Evolutionary conservation across 1,140 invertebrate species (phyloP).

Genomic region (Octopus sinensis): DNA sequence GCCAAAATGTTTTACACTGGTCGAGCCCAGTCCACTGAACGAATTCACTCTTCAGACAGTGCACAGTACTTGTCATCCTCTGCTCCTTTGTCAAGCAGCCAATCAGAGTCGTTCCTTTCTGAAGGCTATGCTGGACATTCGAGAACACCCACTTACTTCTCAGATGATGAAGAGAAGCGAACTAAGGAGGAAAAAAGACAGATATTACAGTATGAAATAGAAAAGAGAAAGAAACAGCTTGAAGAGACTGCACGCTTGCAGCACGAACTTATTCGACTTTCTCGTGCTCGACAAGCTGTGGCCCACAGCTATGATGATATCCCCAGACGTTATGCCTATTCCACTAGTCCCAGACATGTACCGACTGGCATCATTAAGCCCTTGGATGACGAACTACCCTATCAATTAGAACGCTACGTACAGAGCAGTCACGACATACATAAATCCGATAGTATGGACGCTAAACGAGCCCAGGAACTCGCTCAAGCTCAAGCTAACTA

Average conservation of each 20-base stretch:
- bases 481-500: slow-evolving; percentile 37
- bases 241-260: slow-evolving; percentile 65
- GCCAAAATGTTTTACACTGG: slow-evolving; percentile 42
- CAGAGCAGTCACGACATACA: slow-evolving; percentile 1
- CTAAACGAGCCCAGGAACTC: slow-evolving; percentile 10
- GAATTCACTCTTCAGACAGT: slow-evolving; percentile 23
- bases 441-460: slow-evolving; percentile 10
- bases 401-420: slow-evolving; percentile 24
- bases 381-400: slow-evolving; percentile 40
- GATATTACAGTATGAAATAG: slow-evolving; percentile 67
- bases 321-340: slow-evolving; percentile 31
- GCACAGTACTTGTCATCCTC: background rate
- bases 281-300: slow-evolving; percentile 38
- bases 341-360: slow-evolving; percentile 43
- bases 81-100: slow-evolving; percentile 27
- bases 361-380: slow-evolving; percentile 56
- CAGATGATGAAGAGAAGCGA: slow-evolving; percentile 39
- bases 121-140: slow-evolving; percentile 19
- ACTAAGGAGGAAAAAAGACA: slow-evolving; percentile 64
- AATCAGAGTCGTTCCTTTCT: slow-evolving; percentile 32
- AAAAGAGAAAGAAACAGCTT: slow-evolving; percentile 64
- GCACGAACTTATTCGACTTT: slow-evolving; percentile 60
- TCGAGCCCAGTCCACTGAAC: slow-evolving; percentile 23
- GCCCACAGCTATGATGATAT: slow-evolving; percentile 52
- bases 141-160: slow-evolving; percentile 29